A percentile compares a stretch with the other conserved stretches of the same genome.
Evolutionary conservation across 2,113 vertebrate species (phyloP).

Genomic region (Petaurus breviceps): DNA sequence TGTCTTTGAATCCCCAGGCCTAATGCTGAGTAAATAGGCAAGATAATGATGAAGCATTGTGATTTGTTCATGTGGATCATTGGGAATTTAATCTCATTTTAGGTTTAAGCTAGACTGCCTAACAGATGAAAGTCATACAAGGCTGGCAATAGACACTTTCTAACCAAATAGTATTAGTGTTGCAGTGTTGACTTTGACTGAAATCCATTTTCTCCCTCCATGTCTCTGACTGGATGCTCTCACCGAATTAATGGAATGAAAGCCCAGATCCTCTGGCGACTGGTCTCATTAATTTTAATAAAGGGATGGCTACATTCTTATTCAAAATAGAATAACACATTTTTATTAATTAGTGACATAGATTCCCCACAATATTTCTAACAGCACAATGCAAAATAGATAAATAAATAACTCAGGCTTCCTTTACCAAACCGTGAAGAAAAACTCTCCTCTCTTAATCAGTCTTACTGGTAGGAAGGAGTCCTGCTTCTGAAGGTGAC

Average conservation of each 20-base stretch:
- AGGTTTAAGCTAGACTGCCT: not conserved
- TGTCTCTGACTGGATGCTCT: not conserved
- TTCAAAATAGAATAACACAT: not conserved
- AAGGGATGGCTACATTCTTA: not conserved
- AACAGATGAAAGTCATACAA: not conserved
- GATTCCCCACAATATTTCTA: not conserved
- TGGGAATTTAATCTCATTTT: not conserved
- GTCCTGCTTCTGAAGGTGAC: conserved; percentile 77
- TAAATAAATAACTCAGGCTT: not conserved
- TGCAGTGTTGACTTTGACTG: not conserved
- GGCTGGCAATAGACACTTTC: not conserved
- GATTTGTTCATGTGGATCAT: not conserved
- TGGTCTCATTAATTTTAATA: conserved; percentile 4
- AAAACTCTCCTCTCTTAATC: not conserved
- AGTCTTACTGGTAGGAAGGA: conserved; percentile 54
- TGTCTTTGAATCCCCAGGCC: not conserved
- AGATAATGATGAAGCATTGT: not conserved
- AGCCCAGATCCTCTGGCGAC: not conserved
- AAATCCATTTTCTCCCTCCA: not conserved
- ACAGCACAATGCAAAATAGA: not conserved
- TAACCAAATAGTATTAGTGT: not conserved
- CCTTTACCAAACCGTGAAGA: conserved; percentile 37
- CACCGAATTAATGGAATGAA: not conserved
- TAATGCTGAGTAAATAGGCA: not conserved
- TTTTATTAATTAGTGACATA: conserved; percentile 2